Evolutionary conservation across 1,140 invertebrate species (phyloP), one percentile per base, ranked within the genome.

Genomic region (Elysia chlorotica): DNA sequence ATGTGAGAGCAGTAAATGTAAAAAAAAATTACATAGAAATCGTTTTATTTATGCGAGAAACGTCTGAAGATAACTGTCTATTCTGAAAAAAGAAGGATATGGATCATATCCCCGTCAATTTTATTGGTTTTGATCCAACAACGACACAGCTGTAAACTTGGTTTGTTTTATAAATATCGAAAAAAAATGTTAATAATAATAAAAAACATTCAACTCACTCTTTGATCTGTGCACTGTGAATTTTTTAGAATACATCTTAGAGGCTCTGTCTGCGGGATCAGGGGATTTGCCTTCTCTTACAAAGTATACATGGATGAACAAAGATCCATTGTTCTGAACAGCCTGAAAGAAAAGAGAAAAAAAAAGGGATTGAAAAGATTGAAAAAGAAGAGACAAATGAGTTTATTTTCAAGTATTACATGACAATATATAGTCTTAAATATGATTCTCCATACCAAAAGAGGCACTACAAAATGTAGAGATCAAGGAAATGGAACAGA

Each of bases 271-370:
- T 53, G 89, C 90, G 0, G 94, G 92, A 88, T 96, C 90, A 2
- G 94, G 94, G 65, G 92, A 93, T 79, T 92, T 91, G 2, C 96
- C 97, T 78, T 86, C 88, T 81, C 92, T 92, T 0, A 95, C 94
- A 31, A 99, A 86, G 86, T 93, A 99, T 0, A 94, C 91, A 89
- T 99, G 97, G 36, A 99, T 85, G 87, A 93, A 99, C 71, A 99
- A 90, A 3, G 96, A 96, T 4, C 96, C 97, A 90, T 99, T 99
- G 82, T 95, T 97, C 82, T 92, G 91, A 33, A 99, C 83, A 74
- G 88, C 87, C 90, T 92, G 84, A 76, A 83, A 75, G 67, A 56
- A 75, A 78, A 77, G 36, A 71, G 71, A 54, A 74, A 41, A 56
- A 37, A 2, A 37, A 73, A 31, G 10, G 41, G 10, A 48, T 48